phyloP scores from a whole-genome alignment of 2,113 vertebrate genomes.

The Stigmatopora nigra region DNA sequence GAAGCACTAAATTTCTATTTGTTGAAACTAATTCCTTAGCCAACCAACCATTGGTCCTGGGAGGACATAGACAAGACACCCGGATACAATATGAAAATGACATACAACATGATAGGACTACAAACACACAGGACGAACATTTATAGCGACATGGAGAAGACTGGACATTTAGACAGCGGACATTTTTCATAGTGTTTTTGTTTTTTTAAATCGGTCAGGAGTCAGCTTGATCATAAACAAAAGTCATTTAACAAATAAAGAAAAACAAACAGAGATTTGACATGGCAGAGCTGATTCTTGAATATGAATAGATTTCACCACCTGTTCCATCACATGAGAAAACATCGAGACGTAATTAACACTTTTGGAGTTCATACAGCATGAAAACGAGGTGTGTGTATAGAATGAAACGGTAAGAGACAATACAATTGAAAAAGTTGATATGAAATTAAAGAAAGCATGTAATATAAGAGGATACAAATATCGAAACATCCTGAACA shows the following conservation, averaged over 20 bases:
- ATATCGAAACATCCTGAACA: conserved; percentile 29
- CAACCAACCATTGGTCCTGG: too few species aligned
- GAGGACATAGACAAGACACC: conserved; percentile 46
- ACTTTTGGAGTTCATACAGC: conserved; percentile 55
- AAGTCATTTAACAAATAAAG: conserved; percentile 19
- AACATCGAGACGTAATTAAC: conserved; percentile 43
- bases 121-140: conserved; percentile 48
- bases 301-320: conserved; percentile 47
- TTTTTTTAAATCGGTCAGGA: conserved; percentile 35
- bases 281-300: conserved; percentile 44
- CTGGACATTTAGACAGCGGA: conserved; percentile 35
- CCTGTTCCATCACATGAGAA: conserved; percentile 35
- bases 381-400: conserved; percentile 40
- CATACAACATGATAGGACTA: conserved; percentile 37
- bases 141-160: conserved; percentile 50
- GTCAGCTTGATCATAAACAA: conserved; percentile 36
- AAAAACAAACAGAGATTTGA: conserved; percentile 43
- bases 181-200: conserved; percentile 32
- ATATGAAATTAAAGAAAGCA: conserved; percentile 33
- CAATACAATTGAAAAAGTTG: conserved; percentile 21
- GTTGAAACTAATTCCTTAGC: conserved; percentile 18
- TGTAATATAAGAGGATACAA: conserved; percentile 29
- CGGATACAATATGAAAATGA: conserved; percentile 43
- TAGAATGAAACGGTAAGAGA: conserved; percentile 26
- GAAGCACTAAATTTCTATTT: conserved; percentile 24